Evolutionary conservation across 2,888 invertebrate genomes (phyloP), one percentile per base, ranked within the genome.

Genomic region (Lepidochitona cinerea): DNA sequence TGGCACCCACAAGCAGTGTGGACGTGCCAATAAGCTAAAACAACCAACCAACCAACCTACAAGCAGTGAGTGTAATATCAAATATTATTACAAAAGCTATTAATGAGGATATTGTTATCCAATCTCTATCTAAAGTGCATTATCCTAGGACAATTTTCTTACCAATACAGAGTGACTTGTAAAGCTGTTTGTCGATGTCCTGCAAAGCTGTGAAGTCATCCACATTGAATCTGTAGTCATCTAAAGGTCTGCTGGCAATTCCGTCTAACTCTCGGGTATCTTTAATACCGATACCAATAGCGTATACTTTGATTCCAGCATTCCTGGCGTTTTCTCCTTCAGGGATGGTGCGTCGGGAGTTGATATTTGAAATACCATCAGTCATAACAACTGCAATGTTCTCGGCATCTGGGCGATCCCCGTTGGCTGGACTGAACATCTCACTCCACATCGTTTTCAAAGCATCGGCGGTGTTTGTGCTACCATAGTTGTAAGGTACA

Each of bases 331-430:
- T 6, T 35, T 78, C 53, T 6, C 87, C 88, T 71, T 84, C 81
- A 0, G 84, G 82, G 35, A 87, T 75, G 0, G 87, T 88, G 29
- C 76, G 68, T 41, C 74, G 68, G 7, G 81, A 54, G 52, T 87
- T 81, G 33, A 86, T 81, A 72, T 84, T 86, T 6, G 88, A 89
- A 29, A 86, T 80, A 35, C 88, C 88, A 72, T 88, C 87, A 67
- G 85, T 80, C 18, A 85, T 70, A 9, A 85, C 71, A 32, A 85
- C 74, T 33, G 78, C 79, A 26, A 84, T 76, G 70, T 86, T 82
- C 5, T 78, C 79, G 1, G 79, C 81, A 37, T 72, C 72, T 7
- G 70, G 54, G 18, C 84, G 68, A 68, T 84, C 84, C 5, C 85
- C 85, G 35, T 74, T 70, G 12, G 35, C 66, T n/a, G 64, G 69